These are phyloP conservation scores for Lasius platythorax DNA, from an alignment of 2,888 invertebrate species.

Conservation along the genomic window DNA sequence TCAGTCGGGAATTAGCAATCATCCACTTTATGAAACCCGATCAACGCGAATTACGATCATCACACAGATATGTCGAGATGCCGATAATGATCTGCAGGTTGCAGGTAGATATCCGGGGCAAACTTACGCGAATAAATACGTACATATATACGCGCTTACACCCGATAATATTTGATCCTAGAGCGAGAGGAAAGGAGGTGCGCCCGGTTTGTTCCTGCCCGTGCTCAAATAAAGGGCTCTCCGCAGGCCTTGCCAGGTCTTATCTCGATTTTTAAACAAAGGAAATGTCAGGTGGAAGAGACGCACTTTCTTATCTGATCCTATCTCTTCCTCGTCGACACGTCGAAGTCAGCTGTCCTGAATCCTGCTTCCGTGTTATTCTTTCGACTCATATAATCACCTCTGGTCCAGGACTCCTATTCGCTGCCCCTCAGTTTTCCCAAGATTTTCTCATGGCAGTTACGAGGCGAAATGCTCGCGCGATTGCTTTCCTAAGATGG, in stretches of 20 bases:
- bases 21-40: background rate
- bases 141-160: slow-evolving; percentile 47
- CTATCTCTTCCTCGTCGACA: slow-evolving; percentile 58
- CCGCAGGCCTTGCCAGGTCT: slow-evolving; percentile 65
- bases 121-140: slow-evolving; percentile 58
- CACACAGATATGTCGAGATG: slow-evolving; percentile 1
- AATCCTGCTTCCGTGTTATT: slow-evolving; percentile 76
- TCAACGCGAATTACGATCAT: background rate
- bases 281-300: slow-evolving; percentile 70
- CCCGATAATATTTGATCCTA: slow-evolving; percentile 74
- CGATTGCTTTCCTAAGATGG: slow-evolving; percentile 68
- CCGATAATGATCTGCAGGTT: slow-evolving; percentile 12
- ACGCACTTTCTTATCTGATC: slow-evolving; percentile 76
- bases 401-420: slow-evolving; percentile 21
- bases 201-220: slow-evolving; percentile 80
- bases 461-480: slow-evolving; percentile 11
- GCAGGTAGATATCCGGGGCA: slow-evolving; percentile 60
- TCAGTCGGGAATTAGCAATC: background rate
- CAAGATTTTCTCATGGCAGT: background rate
- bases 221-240: slow-evolving; percentile 74
- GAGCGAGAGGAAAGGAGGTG: slow-evolving; percentile 72
- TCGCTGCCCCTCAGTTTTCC: slow-evolving; percentile 14
- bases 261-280: slow-evolving; percentile 81
- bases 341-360: slow-evolving; percentile 54
- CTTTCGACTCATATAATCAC: slow-evolving; percentile 65